Evolutionary conservation across 2,113 vertebrate genomes (phyloP).

Genomic region (Paradoxurus hermaphroditus): DNA sequence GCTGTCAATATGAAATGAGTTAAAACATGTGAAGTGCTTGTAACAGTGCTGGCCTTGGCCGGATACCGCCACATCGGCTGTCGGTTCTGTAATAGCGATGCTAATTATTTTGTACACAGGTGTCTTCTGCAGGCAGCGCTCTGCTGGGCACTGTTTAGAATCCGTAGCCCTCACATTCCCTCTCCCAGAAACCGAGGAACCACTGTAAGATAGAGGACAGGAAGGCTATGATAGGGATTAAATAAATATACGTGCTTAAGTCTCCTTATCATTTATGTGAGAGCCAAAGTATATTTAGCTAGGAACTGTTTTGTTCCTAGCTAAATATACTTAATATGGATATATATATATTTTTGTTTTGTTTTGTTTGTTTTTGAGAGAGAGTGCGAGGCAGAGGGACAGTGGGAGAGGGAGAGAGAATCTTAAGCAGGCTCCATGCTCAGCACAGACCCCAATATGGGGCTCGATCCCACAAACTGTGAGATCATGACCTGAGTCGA

Average conservation of each 20-base stretch:
- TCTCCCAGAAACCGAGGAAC: neutral
- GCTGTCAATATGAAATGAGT: neutral
- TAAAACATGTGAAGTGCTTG: neutral
- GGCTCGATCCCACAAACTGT: no score
- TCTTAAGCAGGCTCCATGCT: no score
- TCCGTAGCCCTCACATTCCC: neutral
- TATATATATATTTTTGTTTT: no score
- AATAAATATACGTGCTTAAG: neutral
- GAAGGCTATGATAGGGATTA: neutral
- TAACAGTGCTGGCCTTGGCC: neutral
- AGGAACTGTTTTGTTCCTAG: neutral
- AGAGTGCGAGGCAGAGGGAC: no score
- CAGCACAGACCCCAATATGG: no score
- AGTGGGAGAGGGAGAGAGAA: no score
- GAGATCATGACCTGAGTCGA: no score
- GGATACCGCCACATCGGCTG: neutral
- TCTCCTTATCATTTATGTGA: neutral
- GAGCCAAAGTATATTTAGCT: neutral
- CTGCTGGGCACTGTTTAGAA: neutral
- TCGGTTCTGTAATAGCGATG: neutral
- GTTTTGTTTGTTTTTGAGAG: no score
- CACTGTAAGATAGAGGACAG: neutral
- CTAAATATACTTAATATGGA: no score
- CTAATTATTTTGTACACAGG: neutral
- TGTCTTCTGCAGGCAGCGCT: no score